Percentiles rank a stretch among this genome's conserved stretches.
These are phyloP conservation scores for Anaspis maculata DNA, from an alignment of 2,888 invertebrate species.

Conservation along the genomic window DNA sequence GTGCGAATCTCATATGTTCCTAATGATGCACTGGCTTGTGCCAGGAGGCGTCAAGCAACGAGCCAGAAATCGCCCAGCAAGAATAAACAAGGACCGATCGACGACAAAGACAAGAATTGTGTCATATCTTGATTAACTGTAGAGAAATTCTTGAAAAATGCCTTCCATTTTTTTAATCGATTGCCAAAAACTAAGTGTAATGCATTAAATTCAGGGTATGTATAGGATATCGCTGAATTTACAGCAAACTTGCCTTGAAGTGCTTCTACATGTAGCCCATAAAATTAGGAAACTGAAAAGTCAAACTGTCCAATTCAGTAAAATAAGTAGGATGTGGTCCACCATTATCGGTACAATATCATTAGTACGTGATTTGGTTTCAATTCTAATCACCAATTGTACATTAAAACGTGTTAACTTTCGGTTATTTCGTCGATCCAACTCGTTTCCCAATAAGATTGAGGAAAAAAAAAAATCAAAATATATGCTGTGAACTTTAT, in stretches of 20 bases:
- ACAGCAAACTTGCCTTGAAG: slow-evolving; percentile 18
- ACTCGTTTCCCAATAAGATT: too few species aligned
- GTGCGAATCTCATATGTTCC: slow-evolving; percentile 89
- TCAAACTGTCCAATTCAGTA: too few species aligned
- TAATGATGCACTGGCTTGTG: slow-evolving; percentile 81
- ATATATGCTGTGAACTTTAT: too few species aligned
- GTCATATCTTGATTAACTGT: slow-evolving; percentile 67
- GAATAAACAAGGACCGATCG: slow-evolving; percentile 33
- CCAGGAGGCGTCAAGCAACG: slow-evolving; percentile 57
- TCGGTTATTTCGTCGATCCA: too few species aligned
- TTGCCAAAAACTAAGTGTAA: slow-evolving; percentile 24
- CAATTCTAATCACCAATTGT: too few species aligned
- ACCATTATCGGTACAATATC: too few species aligned
- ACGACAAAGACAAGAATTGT: slow-evolving; percentile 72
- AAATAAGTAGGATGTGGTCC: too few species aligned
- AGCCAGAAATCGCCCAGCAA: slow-evolving; percentile 36
- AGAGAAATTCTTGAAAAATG: slow-evolving; percentile 6
- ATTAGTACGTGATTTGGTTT: too few species aligned
- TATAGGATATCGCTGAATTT: slow-evolving; percentile 12
- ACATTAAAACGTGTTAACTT: too few species aligned
- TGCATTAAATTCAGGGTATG: slow-evolving; percentile 24
- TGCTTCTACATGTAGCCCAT: too few species aligned
- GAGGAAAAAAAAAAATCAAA: too few species aligned
- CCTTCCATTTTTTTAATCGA: slow-evolving; percentile 17
- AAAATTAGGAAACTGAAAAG: too few species aligned